Base-by-base conservation (phyloP, 2,113 vertebrate species). In the Microcebus jonahi region DNA sequence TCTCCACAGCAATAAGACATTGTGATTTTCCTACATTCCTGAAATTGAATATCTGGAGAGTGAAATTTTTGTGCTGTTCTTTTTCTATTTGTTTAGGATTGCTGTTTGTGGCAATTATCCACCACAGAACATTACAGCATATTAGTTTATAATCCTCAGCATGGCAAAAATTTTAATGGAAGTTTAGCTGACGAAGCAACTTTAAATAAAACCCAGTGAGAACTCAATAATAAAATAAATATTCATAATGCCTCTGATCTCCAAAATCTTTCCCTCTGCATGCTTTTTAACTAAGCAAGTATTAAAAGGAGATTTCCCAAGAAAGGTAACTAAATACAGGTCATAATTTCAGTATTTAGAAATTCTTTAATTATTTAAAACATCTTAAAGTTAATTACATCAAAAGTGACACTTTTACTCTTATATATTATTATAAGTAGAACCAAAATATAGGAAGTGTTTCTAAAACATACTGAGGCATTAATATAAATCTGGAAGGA, bases 311-410 rank as follows among this genome's bases (percentile, higher is more conserved):
- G 10, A 86, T 81, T 90, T 84, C 23, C 70, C 20, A 36, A 79
- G 10, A 73, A 65, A 85, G n/a, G 36, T 55, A 83, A 71, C 39
- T 81, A 55, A 65, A 27, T 5, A 93, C 25, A 92, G 11, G 68
- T 9, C n/a, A 59, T 65, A 7, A 45, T 88, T 91, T 88, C 10
- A 45, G 7, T 42, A 84, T 81, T 91, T 95, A 75, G n/a, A 97
- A 95, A 50, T 91, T 73, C 13, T 79, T 85, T 80, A 25, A 80
- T 94, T 81, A 93, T 71, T 81, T 48, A 57, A 87, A 89, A 80
- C 76, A 68, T 36, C 76, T 90, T 61, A 63, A 73, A 88, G 13
- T 75, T 70, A 48, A 4, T 68, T 96, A 61, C 4, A 82, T 94
- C 9, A 73, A 63, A 94, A 94, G 8, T 73, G 50, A 77, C 53